phyloP scores from a whole-genome alignment of 1,140 invertebrate species.

The Bombus huntii region DNA sequence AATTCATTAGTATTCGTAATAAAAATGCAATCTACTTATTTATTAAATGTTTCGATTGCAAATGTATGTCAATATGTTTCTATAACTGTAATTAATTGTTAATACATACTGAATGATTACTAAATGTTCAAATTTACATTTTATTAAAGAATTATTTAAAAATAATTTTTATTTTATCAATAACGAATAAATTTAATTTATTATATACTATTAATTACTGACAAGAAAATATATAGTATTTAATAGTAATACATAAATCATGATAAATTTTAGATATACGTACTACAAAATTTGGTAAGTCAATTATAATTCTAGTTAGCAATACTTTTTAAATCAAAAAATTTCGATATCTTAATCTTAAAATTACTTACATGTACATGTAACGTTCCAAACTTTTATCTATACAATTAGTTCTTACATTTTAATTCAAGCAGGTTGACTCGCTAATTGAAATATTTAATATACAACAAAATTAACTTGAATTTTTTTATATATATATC shows the following conservation, averaged over 20 bases:
- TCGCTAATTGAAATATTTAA: neutral
- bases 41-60: neutral
- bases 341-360: neutral
- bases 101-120: neutral
- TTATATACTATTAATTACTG: neutral
- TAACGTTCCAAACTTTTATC: neutral
- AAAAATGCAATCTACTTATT: neutral
- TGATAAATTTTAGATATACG: neutral
- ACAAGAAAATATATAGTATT: neutral
- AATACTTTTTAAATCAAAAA: neutral
- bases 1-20: neutral
- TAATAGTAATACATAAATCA: neutral
- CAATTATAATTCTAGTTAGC: neutral
- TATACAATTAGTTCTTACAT: neutral
- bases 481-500: neutral
- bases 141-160: neutral
- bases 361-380: neutral
- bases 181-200: neutral
- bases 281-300: neutral
- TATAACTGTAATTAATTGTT: neutral
- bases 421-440: neutral
- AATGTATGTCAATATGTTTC: neutral
- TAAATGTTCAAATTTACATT: neutral
- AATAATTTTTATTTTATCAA: neutral
- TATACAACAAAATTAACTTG: neutral